phyloP scores from a whole-genome alignment of 2,113 vertebrate species.

The Cheirogaleus medius region DNA sequence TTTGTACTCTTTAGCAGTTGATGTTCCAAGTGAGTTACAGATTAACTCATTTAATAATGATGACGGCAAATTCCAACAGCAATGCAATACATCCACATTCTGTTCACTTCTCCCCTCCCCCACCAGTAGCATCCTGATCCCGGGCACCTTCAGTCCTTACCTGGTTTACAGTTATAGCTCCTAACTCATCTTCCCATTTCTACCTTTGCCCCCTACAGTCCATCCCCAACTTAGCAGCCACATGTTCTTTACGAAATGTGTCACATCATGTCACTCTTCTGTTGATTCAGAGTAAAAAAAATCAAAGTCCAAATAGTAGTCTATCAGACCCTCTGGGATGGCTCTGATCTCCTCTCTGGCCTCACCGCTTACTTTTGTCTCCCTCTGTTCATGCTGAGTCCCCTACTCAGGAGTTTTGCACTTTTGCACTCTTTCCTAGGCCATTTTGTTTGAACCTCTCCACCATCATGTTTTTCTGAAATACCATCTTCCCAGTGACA shows the following conservation, averaged over 20 bases:
- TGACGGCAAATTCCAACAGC: neutral
- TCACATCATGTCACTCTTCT: neutral
- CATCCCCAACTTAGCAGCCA: neutral
- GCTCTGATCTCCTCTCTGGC: neutral
- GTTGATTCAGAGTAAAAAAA: neutral
- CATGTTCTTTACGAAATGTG: neutral
- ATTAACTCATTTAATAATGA: neutral
- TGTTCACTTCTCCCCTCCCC: neutral
- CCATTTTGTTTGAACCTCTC: neutral
- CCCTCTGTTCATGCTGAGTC: neutral
- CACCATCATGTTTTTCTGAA: neutral
- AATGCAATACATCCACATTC: neutral
- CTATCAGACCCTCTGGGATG: neutral
- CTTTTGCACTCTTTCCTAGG: neutral
- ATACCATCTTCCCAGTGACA: neutral
- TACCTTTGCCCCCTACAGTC: neutral
- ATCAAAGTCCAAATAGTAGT: neutral
- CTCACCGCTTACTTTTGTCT: neutral
- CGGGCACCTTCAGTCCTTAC: neutral
- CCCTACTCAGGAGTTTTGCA: neutral
- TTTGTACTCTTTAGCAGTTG: neutral
- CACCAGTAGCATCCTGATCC: accelerated
- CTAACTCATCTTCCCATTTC: neutral
- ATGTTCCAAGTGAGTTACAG: neutral
- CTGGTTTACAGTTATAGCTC: neutral